A percentile compares a stretch with the other conserved stretches of the same genome.
These are phyloP conservation scores for Trichoplusia ni DNA, from an alignment of 1,140 invertebrate genomes.

Conservation along the genomic window DNA sequence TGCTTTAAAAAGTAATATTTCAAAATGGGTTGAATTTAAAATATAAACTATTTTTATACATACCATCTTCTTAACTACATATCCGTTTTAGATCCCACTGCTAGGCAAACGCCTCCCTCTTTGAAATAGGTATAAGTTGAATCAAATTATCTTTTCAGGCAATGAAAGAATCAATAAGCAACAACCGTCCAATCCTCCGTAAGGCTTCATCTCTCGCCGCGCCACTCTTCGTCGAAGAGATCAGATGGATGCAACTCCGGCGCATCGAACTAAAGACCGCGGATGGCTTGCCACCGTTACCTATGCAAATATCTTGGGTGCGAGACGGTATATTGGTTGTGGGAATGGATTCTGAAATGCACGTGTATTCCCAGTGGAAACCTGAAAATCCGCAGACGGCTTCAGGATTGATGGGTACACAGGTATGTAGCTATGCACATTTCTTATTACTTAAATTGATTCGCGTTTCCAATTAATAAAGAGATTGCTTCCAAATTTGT, in stretches of 20 bases:
- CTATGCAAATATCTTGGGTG: constrained; percentile 99
- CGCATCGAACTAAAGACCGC: constrained; percentile 96
- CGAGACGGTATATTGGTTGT: constrained; percentile 98
- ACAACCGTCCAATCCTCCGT: constrained; percentile 90
- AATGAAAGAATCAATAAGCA: constrained; percentile 91
- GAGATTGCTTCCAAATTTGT: no score
- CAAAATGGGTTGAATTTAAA: no score
- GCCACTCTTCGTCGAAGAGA: constrained; percentile 92
- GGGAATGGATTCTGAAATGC: constrained; percentile 99
- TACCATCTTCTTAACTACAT: no score
- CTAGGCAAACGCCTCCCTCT: not conserved
- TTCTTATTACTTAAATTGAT: not conserved
- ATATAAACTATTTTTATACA: no score
- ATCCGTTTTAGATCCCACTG: no score
- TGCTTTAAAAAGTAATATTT: no score
- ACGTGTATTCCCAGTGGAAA: constrained; percentile 99
- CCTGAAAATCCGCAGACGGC: constrained; percentile 83
- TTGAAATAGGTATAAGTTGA: not conserved
- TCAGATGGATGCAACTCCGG: constrained; percentile 97
- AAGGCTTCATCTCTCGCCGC: constrained; percentile 94
- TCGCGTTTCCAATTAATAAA: no score
- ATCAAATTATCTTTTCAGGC: constrained; percentile 59
- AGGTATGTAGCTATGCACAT: constrained; percentile 43
- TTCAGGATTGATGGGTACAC: constrained; percentile 46
- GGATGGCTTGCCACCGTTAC: constrained; percentile 96